Evolutionary conservation across 2,113 vertebrate genomes (phyloP).

Genomic region (Daphoenositta chrysoptera): DNA sequence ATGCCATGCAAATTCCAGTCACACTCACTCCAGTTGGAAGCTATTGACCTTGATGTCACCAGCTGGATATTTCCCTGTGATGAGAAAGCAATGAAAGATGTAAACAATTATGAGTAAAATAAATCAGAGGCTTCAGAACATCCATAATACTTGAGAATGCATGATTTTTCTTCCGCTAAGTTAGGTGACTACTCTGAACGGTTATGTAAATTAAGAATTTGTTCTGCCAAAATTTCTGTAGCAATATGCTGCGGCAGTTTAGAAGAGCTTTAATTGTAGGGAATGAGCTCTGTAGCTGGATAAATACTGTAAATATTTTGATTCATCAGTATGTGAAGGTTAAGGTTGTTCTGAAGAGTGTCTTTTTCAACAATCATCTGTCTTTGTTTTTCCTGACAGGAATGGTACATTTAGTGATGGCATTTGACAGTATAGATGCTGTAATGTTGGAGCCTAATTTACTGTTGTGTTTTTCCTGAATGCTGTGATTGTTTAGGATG

Average conservation of each 20-base stretch:
- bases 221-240: conserved; percentile 16
- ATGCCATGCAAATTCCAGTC: neutral
- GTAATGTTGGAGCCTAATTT: neutral
- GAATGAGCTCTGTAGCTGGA: neutral
- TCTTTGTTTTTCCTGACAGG: conserved; percentile 23
- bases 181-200: neutral
- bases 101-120: neutral
- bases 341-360: neutral
- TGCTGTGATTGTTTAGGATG: neutral
- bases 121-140: neutral
- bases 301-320: conserved; percentile 43
- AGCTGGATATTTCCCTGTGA: neutral
- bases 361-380: conserved; percentile 14
- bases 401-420: neutral
- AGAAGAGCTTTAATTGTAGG: conserved; percentile 8
- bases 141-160: neutral
- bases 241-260: conserved; percentile 3
- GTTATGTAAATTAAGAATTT: conserved; percentile 4
- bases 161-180: neutral
- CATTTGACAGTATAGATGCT: neutral
- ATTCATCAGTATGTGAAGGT: neutral
- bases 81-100: neutral
- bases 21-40: neutral
- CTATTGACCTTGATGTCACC: neutral
- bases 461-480: neutral